phyloP scores from a whole-genome alignment of 2,113 vertebrate genomes.

The Ranitomeya imitator region DNA sequence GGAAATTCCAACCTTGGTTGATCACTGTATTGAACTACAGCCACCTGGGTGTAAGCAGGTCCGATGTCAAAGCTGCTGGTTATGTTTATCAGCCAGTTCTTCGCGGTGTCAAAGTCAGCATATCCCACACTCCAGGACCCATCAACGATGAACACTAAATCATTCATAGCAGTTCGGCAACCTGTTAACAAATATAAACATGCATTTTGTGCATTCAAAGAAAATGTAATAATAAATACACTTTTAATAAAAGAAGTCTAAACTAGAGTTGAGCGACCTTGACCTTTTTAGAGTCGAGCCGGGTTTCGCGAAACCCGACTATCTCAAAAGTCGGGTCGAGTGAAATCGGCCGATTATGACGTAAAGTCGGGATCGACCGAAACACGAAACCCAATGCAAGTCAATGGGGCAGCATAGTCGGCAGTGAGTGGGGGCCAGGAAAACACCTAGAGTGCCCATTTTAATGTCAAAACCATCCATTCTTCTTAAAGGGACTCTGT shows the following conservation, averaged over 20 bases:
- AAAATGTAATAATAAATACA: not conserved
- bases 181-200: constrained; percentile 62
- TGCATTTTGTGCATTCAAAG: not conserved
- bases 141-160: constrained; percentile 78
- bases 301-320: too few relatives aligned
- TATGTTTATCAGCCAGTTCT: constrained; percentile 79
- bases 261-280: too few relatives aligned
- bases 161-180: constrained; percentile 79
- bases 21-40: constrained; percentile 79
- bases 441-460: too few relatives aligned
- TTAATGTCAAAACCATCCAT: too few relatives aligned
- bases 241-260: not conserved
- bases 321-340: too few relatives aligned
- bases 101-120: constrained; percentile 75
- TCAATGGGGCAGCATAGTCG: too few relatives aligned
- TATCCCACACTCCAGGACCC: constrained; percentile 80
- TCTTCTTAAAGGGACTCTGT: too few relatives aligned
- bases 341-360: too few relatives aligned
- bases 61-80: constrained; percentile 78
- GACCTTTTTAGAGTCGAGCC: too few relatives aligned
- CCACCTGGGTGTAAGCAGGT: constrained; percentile 73
- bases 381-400: too few relatives aligned
- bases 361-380: too few relatives aligned
- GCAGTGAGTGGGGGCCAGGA: too few relatives aligned
- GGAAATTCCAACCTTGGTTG: constrained; percentile 76